Conservation (phyloP, 35 echinoderm and acorn worm genomes). For the Apostichopus japonicus region DNA sequence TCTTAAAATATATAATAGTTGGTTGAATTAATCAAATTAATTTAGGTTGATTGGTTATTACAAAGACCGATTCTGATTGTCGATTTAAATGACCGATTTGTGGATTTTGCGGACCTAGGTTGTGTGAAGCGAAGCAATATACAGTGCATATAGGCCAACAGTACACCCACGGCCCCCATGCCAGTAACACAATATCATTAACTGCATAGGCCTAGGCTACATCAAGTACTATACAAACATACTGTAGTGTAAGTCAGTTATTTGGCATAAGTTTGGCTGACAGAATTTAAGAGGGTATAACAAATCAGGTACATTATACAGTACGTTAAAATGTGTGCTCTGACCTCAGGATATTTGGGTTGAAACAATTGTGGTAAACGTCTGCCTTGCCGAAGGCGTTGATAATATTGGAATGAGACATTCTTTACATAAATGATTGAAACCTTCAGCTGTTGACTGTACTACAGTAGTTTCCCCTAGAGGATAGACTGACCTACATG, state of each 20-base stretch:
- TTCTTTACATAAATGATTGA: background rate
- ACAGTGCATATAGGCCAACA: too few relatives aligned
- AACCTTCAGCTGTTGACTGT: too few relatives aligned
- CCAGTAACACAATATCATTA: too few relatives aligned
- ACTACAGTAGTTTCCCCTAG: too few relatives aligned
- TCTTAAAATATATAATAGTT: too few relatives aligned
- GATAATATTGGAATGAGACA: background rate
- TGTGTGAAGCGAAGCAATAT: too few relatives aligned
- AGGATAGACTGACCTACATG: background rate
- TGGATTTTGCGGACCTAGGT: too few relatives aligned
- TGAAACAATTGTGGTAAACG: slow-evolving; percentile 11
- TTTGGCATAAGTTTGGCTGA: background rate
- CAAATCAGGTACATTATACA: background rate
- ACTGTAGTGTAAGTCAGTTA: background rate
- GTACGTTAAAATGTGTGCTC: background rate
- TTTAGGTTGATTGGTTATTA: too few relatives aligned
- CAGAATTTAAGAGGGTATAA: background rate
- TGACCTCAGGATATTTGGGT: slow-evolving; percentile 14
- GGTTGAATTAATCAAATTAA: too few relatives aligned
- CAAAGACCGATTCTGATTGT: too few relatives aligned
- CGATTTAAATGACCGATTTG: too few relatives aligned
- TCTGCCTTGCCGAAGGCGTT: slow-evolving; percentile 6
- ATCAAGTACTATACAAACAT: background rate
- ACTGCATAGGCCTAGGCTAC: background rate
- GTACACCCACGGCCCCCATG: too few relatives aligned